Base-by-base conservation (phyloP, 2,888 invertebrate species). In the Perdita meconis region DNA sequence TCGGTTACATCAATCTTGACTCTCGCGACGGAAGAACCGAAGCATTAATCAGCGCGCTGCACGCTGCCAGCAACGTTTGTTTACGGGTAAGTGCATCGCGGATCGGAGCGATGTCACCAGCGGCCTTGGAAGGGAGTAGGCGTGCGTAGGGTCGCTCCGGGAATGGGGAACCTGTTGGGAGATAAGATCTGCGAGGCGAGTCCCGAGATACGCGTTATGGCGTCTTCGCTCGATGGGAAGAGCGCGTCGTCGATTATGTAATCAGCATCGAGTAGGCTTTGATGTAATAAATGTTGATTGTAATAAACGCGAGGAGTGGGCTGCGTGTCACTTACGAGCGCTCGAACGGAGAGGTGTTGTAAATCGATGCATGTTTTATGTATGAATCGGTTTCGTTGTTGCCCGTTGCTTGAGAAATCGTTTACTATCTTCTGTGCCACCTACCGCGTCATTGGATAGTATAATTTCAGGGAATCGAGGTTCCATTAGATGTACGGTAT, bases 281-380 rank as follows among this genome's bases (percentile, higher is more conserved):
- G 75, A 57, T 26, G 63, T 34, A 22, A 74, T 24, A 13, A 63
- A 74, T 34, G n/a, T 30, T 13, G 73, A 63, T 42, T 26, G 36
- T 30, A 50, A 74, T 40, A 57, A 26, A 42, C 34, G 50, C 47
- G 26, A 30, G n/a, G 34, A 40, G 73, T 50, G 75, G 56, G 63
- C 56, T 34, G 40, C 24, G 50, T 40, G 74, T 74, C 63, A 56
- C 50, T 74, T 63, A 51, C n/a, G 12, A 34, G 16, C 42, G 10
- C n/a, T 12, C 26, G 2, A 8, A 6, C 24, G 55, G 8, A 3
- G 19, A 36, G 24, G 57, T 44, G 75, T 57, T 55, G 57, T 26
- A 51, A 36, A 47, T 2, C 24, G 30, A 8, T 26, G 34, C n/a
- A 63, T 42, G 42, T 73, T 74, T 63, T 74, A 74, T 57, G 56